These are phyloP conservation scores for Microplitis mediator DNA, from an alignment of 1,140 invertebrate genomes.

Conservation along the genomic window DNA sequence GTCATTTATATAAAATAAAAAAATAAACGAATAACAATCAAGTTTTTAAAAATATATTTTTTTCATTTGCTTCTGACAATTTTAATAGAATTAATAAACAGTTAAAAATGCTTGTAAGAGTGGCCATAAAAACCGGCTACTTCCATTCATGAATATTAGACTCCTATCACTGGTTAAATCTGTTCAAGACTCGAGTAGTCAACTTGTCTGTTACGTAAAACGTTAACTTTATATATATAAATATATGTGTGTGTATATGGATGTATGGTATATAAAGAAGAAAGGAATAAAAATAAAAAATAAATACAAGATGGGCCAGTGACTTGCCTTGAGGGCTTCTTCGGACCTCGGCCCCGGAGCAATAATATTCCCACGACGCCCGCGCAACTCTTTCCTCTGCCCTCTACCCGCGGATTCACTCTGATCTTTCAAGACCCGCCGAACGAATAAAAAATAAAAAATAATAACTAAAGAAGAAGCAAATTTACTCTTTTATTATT, in stretches of 20 bases:
- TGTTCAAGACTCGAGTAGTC: background rate
- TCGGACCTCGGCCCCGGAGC: constrained; percentile 43
- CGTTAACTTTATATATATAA: background rate
- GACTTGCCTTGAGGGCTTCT: constrained; percentile 37
- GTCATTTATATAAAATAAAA: background rate
- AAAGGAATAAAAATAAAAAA: constrained; percentile 26
- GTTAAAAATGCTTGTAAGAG: background rate
- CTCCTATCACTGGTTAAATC: background rate
- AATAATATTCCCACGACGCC: constrained; percentile 59
- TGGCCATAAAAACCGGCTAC: background rate
- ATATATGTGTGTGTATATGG: background rate
- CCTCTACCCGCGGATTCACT: no score
- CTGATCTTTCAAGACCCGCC: no score
- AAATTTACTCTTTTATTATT: no score
- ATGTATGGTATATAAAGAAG: background rate
- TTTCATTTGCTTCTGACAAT: background rate
- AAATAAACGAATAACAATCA: background rate
- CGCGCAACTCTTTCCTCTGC: constrained; percentile 37
- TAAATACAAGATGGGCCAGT: constrained; percentile 38
- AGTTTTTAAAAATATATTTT: background rate
- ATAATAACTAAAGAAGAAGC: no score
- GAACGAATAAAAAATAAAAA: no score
- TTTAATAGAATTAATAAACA: background rate
- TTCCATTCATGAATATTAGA: background rate
- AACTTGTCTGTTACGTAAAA: constrained; percentile 35